Evolutionary conservation across 2,113 vertebrate species (phyloP).

Genomic region (Buteo buteo): DNA sequence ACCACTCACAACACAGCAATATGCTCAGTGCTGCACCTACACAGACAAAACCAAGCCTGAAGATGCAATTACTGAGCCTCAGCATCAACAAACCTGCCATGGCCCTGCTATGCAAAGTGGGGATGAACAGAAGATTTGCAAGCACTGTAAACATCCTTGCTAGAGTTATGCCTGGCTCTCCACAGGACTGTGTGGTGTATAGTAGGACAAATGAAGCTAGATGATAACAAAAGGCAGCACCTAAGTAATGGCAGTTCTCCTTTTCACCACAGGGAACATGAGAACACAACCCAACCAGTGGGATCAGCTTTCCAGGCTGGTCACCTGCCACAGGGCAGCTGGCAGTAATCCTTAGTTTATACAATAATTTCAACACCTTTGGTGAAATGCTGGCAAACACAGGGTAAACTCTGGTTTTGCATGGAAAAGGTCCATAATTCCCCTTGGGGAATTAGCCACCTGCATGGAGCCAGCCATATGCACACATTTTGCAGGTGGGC

Average conservation of each 20-base stretch:
- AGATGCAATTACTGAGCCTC: not conserved
- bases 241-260: not conserved
- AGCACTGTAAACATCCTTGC: not conserved
- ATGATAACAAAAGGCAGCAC: not conserved
- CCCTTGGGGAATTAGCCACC: not conserved
- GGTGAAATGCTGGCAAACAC: not conserved
- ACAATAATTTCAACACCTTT: not conserved
- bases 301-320: not conserved
- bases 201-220: not conserved
- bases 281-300: not conserved
- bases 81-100: not conserved
- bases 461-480: not conserved
- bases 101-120: not conserved
- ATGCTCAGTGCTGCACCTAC: not conserved
- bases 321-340: not conserved
- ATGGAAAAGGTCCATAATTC: not conserved
- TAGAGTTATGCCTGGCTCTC: not conserved
- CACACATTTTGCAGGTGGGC: not conserved
- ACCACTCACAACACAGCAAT: not conserved
- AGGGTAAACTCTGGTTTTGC: not conserved
- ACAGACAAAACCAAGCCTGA: not conserved
- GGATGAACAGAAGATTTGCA: not conserved
- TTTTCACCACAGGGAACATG: not conserved
- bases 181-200: not conserved
- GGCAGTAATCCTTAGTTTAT: not conserved